Evolutionary conservation across 2,797 vertebrate species (phyloP), one percentile per base, ranked within the genome.

Genomic region (Cossypha heuglini): DNA sequence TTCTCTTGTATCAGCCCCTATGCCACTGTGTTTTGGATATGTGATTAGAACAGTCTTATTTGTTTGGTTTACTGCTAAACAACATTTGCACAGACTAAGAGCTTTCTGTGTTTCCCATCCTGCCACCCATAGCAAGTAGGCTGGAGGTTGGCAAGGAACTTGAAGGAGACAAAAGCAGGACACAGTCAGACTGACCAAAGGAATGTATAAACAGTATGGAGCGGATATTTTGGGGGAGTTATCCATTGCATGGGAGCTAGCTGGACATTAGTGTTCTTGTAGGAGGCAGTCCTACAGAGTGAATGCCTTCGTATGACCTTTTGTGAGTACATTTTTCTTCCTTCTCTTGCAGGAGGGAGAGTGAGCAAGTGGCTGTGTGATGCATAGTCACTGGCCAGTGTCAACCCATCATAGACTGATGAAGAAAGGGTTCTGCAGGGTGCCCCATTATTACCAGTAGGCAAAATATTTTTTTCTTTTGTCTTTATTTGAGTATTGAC

Each of bases 121-220:
- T 81, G 21, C 2, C 57, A 28, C 3, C 3, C 25, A 9, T 6
- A 35, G 25, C 0, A 5, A 48, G 38, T 16, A 68, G 25, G 9
- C 33, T 43, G 31, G 28, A 16, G 2, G 2, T 13, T 28, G 45
- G 12, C 35, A 82, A 68, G 26, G 19, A 48, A 3, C 40, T 58
- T 40, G 33, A 57, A 75, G 48, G 16, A 10, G 16, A 28, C 13
- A 21, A 11, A 43, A n/a, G 9, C 38, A 61, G 10, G 17, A 49
- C 46, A 40, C 8, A 52, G 7, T 7, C 8, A 76, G 38, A 38
- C 3, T 62, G n/a, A 46, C 6, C 43, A 69, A 74, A 74, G 28
- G 9, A 48, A 46, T 11, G 5, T 15, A 8, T 24, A 54, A 83
- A 57, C 0, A 25, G 22, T 7, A 7, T 6, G 5, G 16, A 49